Evolutionary conservation across 2,888 invertebrate species (phyloP).

Genomic region (Adelphocoris suturalis): DNA sequence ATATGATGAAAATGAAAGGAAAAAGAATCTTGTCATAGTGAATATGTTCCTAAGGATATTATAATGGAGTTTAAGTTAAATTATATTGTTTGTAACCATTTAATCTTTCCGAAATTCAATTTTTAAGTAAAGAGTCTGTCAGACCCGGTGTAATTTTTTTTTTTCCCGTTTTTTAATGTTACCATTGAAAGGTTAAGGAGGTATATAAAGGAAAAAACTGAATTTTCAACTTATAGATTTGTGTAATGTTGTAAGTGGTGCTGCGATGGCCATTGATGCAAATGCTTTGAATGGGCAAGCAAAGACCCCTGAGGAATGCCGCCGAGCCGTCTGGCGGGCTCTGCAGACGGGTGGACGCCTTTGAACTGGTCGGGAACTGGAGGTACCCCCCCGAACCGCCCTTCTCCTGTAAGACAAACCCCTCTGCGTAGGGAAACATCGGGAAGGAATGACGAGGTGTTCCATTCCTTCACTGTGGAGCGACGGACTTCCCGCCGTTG

Average conservation of each 20-base stretch:
- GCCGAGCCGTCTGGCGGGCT: constrained; percentile 51
- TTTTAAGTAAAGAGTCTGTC: no score
- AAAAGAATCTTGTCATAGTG: no score
- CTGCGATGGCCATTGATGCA: constrained; percentile 38
- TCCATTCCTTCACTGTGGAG: background rate
- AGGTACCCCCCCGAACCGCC: background rate
- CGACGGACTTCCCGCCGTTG: background rate
- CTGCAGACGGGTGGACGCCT: constrained; percentile 50
- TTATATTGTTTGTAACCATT: no score
- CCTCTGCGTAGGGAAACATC: background rate
- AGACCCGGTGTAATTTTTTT: no score
- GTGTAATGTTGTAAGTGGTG: background rate
- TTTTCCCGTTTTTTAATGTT: no score
- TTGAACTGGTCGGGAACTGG: background rate
- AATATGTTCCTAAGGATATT: no score
- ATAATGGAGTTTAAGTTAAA: no score
- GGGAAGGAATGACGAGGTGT: constrained; percentile 33
- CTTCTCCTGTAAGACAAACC: background rate
- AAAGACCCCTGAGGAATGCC: constrained; percentile 35
- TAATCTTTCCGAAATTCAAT: no score
- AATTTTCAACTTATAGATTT: background rate
- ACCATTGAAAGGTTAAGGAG: no score
- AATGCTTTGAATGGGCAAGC: constrained; percentile 55
- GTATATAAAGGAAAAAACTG: background rate
- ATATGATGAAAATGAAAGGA: no score